These are phyloP conservation scores for Galeopsomyia nigrocyanea DNA, from an alignment of 2,888 invertebrate species.

Conservation along the genomic window DNA sequence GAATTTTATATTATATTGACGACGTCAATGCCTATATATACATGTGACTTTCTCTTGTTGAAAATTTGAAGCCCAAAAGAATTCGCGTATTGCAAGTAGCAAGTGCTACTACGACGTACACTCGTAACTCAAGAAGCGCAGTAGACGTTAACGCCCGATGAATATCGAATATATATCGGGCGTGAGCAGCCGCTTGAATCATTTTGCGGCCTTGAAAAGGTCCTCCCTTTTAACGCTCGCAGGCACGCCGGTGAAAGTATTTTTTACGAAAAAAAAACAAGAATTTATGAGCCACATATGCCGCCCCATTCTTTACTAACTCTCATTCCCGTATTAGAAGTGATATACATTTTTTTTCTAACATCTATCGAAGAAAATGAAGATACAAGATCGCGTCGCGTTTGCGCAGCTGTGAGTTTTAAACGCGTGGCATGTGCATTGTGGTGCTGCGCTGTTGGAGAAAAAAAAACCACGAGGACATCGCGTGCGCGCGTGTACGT, in stretches of 20 bases:
- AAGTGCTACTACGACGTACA: constrained; percentile 9
- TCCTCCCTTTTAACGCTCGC: constrained; percentile 17
- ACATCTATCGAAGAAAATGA: no score
- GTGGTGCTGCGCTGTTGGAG: no score
- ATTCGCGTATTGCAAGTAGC: constrained; percentile 23
- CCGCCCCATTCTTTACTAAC: no score
- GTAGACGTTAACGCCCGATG: constrained; percentile 38
- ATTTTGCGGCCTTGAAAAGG: constrained; percentile 47
- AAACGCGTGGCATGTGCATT: no score
- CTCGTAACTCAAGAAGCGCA: constrained; percentile 32
- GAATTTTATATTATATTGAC: constrained; percentile 35
- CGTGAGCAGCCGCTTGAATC: constrained; percentile 22
- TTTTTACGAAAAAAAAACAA: no score
- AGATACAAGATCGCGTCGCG: no score
- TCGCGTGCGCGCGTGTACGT: not conserved
- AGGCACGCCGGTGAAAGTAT: constrained; percentile 3
- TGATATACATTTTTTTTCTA: not conserved
- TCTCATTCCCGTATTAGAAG: no score
- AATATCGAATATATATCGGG: constrained; percentile 39
- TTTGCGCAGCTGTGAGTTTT: no score
- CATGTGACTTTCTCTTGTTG: constrained; percentile 6
- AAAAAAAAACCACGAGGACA: constrained; percentile 15
- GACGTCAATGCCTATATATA: constrained; percentile 15
- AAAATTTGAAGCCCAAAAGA: not conserved
- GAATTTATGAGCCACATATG: no score